Evolutionary conservation across 2,888 invertebrate genomes (phyloP), one percentile per base, ranked within the genome.

Genomic region (Epiblema foenella): DNA sequence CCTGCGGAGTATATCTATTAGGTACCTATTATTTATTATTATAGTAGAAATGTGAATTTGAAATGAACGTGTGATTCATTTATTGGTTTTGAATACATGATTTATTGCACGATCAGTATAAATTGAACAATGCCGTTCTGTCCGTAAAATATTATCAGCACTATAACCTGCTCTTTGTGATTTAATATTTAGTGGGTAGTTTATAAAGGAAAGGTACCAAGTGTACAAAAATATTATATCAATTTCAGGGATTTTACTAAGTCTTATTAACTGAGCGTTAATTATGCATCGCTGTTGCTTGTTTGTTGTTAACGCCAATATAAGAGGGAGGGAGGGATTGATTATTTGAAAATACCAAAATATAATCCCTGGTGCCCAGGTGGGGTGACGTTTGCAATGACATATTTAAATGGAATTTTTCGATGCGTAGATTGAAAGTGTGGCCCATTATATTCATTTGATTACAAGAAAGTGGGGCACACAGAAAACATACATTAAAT

Each of bases 101-200:
- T 76, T 74, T 72, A 76, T 73, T 74, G 65, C 73, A 42, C 72
- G 69, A 74, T 76, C 75, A 70, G 73, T 76, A 74, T 73, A 74
- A 76, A 76, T 75, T 71, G 76, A 73, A 75, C 76, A 76, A 76
- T 71, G 76, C 75, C 56, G 56, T 69, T 72, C 52, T 67, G 58
- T 63, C 65, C 42, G 64, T 75, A 69, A 75, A 74, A 57, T 69
- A 73, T 69, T 68, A 69, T 72, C 72, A 15, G 52, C 56, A 20
- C 49, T 24, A 56, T 62, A 71, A 67, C 29, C 62, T 62, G 60
- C 60, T 67, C 62, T 67, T 67, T 71, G 60, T 56, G 66, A 51
- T 64, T 62, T 29, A 49, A 24, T 67, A 71, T 67, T 29, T 56
- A 67, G 46, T 59, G 24, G 9, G 20, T 60, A 64, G 20, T 39